phyloP scores from a whole-genome alignment of 2,888 invertebrate genomes.

The Archips crataeganus region DNA sequence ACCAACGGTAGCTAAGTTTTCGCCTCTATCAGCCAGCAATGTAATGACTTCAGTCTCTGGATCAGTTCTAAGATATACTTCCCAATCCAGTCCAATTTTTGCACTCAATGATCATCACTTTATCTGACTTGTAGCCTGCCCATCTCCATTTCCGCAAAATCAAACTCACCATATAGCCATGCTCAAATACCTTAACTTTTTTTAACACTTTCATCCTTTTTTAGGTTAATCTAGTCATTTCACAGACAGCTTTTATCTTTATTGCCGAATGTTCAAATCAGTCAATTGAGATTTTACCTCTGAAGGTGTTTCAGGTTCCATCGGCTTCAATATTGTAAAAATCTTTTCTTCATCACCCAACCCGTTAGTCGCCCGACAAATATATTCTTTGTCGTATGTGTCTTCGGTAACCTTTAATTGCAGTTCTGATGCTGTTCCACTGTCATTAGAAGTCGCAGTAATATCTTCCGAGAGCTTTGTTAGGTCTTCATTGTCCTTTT shows the following conservation, averaged over 20 bases:
- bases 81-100: too few species aligned
- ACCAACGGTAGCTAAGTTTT: too few species aligned
- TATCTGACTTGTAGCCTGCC: too few species aligned
- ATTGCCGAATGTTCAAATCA: background rate
- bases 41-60: too few species aligned
- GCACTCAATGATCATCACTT: too few species aligned
- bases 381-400: conserved; percentile 60
- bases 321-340: conserved; percentile 58
- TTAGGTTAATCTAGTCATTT: too few species aligned
- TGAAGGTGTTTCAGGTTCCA: conserved; percentile 58
- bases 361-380: conserved; percentile 65
- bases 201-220: too few species aligned
- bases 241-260: background rate
- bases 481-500: conserved; percentile 56
- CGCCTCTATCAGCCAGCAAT: too few species aligned
- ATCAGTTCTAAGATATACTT: too few species aligned
- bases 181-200: too few species aligned
- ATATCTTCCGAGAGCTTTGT: conserved; percentile 61
- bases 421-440: conserved; percentile 56
- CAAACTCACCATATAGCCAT: too few species aligned
- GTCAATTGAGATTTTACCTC: conserved; percentile 55
- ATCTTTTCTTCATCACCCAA: conserved; percentile 59
- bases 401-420: conserved; percentile 57
- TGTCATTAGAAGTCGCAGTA: conserved; percentile 54
- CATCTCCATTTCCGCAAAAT: too few species aligned